Evolutionary conservation across 2,888 invertebrate species (phyloP).

Genomic region (Eupsilia transversa): DNA sequence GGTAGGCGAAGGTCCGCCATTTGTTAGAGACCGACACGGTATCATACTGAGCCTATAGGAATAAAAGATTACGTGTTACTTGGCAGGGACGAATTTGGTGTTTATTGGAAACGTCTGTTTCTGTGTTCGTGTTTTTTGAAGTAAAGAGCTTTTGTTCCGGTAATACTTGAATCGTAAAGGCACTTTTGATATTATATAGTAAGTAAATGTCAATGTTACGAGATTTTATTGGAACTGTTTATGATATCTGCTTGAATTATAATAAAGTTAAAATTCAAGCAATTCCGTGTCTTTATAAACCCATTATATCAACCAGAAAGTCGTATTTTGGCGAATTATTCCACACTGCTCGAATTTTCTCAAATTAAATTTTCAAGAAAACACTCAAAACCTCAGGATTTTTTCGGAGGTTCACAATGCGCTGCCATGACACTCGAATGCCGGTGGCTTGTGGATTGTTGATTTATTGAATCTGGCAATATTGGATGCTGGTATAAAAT

Average conservation of each 20-base stretch:
- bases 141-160: background rate
- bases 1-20: constrained; percentile 26
- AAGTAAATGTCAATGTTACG: too few species aligned
- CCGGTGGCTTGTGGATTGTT: constrained; percentile 33
- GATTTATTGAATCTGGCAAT: constrained; percentile 48
- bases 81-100: background rate
- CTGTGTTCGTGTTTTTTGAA: background rate
- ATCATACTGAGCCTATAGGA: constrained; percentile 41
- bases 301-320: background rate
- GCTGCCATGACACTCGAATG: constrained; percentile 11
- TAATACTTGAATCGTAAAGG: background rate
- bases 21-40: constrained; percentile 34
- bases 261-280: background rate
- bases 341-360: background rate
- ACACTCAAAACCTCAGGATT: background rate
- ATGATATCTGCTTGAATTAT: background rate
- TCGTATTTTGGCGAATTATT: background rate
- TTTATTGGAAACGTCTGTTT: constrained; percentile 29
- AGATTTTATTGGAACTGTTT: background rate
- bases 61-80: constrained; percentile 54
- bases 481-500: constrained; percentile 41
- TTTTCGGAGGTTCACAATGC: constrained; percentile 1
- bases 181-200: background rate
- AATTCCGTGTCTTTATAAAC: background rate
- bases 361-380: background rate